Base-by-base conservation (phyloP, 2,888 invertebrate genomes). In the Drosophila emarginata region DNA sequence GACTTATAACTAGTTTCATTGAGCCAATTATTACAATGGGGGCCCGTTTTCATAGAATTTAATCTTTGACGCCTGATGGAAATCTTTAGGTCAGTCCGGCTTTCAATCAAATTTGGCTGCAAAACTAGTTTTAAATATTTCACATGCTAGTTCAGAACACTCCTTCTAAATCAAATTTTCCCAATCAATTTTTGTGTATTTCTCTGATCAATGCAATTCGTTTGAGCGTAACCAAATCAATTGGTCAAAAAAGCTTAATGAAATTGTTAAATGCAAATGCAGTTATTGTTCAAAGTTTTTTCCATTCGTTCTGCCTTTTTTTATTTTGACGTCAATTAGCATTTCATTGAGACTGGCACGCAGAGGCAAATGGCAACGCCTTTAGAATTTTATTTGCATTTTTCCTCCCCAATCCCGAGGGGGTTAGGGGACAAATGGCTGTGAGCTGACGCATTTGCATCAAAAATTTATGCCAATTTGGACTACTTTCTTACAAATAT, bases 401-500 rank as follows among this genome's bases (percentile, higher is more conserved):
- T 36, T 5, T 60, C 56, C 26, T 9, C 0, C 40, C 9, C 14
- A 21, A 28, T n/a, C 57, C 14, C 18, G 12, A 11, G 45, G 40
- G 32, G 32, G 9, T 32, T 9, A 9, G 40, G 32, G 32, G 9
- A 9, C 9, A 9, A n/a, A 28, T 6, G 2, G 6, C 1, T 26
- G 14, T 62, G 32, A 14, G 40, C 51, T 28, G 51, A 37, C 65
- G 54, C 56, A 77, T 87, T 87, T 83, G 74, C 87, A 83, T 78
- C 54, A 53, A 56, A 45, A 77, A 87, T 87, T 83, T 78, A 80
- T 83, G 87, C 80, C 71, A 53, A 53, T 81, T 78, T 63, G 23
- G 12, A 18, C 18, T 36, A 12, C 2, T 36, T 54, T 36, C 18
- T 32, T 39, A 32, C 60, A 62, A 32, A 23, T 36, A 23, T 54